Base-by-base conservation (phyloP, 2,888 invertebrate genomes). In the Ptychoptera contaminata region DNA sequence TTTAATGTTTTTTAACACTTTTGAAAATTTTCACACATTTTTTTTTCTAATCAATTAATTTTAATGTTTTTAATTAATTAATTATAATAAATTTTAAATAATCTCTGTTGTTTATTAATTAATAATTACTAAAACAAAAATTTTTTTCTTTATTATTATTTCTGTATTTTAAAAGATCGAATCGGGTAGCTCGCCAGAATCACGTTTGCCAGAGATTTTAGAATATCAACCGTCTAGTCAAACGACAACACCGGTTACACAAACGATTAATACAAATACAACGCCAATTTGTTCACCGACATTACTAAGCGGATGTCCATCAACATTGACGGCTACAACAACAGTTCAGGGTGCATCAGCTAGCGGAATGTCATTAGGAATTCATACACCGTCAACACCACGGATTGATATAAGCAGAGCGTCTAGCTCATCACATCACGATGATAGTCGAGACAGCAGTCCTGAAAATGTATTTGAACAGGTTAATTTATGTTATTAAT, bases 331-430 rank as follows among this genome's bases (percentile, higher is more conserved):
- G n/a, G n/a, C n/a, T n/a, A 43, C 37, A 35, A 44, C 47, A n/a
- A 38, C 46, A 14, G 36, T 11, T 9, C n/a, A n/a, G 12, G 40
- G 4, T 32, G 41, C 34, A 49, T 53, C 58, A 11, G 60, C 61
- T 14, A 63, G 63, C 35, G 15, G 55, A 51, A 51, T 57, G 37
- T 54, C 58, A 8, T 50, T 56, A 39, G 56, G 58, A 3, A 60
- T 73, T 37, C 71, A 73, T 53, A 77, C 82, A 39, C 81, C 84
- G 15, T 73, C 76, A 51, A 81, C 87, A 43, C 88, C 88, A 16
- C 75, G 90, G 56, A 90, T 88, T 55, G 88, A 90, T 68, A 83
- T 90, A 61, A 88, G 87, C 52, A 75, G 88, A 53, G 88, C 90
- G 6, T 86, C 86, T 58, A 85, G 85, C 61, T 86, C 87, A 46